Conservation (phyloP, 2,888 invertebrate species). For the Colostygia pectinataria region DNA sequence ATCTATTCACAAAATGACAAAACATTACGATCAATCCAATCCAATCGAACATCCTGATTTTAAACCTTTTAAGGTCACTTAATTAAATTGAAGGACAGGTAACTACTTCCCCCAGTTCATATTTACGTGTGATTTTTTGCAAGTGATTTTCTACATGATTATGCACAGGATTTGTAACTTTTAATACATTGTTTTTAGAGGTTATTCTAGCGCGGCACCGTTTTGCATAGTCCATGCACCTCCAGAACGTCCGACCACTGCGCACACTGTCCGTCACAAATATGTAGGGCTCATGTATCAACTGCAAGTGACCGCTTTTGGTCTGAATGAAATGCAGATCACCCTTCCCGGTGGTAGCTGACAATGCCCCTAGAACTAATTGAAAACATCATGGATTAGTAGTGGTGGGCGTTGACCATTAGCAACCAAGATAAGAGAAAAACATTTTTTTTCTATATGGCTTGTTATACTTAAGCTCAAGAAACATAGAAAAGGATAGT, state of each 20-base stretch:
- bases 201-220: constrained; percentile 77
- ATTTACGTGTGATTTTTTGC: constrained; percentile 70
- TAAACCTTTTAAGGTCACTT: not conserved
- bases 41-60: not conserved
- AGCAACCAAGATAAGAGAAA: not conserved
- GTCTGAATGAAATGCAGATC: constrained; percentile 78
- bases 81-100: constrained; percentile 68
- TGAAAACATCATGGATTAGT: constrained; percentile 16
- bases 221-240: constrained; percentile 78
- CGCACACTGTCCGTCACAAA: constrained; percentile 79
- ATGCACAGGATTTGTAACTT: constrained; percentile 74
- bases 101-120: constrained; percentile 74
- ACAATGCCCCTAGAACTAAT: constrained; percentile 63
- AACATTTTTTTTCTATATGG: no score
- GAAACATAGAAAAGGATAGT: no score
- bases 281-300: constrained; percentile 76
- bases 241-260: constrained; percentile 77
- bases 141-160: constrained; percentile 72
- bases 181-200: constrained; percentile 72
- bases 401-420: not conserved
- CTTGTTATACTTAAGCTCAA: no score
- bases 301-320: constrained; percentile 75
- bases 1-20: no score
- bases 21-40: no score
- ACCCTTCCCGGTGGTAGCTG: constrained; percentile 57